These are phyloP conservation scores for Tipula lateralis DNA, from an alignment of 2,888 invertebrate genomes.

Conservation along the genomic window DNA sequence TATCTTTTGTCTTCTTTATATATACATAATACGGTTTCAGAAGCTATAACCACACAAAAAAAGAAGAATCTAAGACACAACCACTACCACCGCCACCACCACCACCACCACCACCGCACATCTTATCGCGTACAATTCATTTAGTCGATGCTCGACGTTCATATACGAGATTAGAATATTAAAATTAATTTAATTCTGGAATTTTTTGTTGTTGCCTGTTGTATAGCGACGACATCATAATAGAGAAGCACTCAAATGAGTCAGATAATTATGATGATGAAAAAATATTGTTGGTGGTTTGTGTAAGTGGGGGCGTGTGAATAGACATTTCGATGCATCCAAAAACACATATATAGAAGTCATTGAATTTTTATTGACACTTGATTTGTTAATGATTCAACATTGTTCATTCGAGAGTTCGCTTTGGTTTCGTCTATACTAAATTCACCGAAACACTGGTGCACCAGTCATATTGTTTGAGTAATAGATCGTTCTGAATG, in stretches of 20 bases:
- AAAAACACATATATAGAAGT: background rate
- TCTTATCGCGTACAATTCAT: background rate
- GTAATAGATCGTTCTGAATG: no score
- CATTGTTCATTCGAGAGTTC: no score
- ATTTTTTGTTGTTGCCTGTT: background rate
- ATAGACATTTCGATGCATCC: background rate
- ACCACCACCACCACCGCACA: background rate
- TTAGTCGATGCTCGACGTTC: background rate
- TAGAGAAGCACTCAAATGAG: background rate
- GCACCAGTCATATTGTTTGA: no score
- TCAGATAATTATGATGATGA: background rate
- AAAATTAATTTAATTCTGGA: background rate
- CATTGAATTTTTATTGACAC: background rate
- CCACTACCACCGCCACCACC: no score
- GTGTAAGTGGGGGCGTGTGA: background rate
- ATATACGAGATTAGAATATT: conserved; percentile 24
- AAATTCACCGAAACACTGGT: no score
- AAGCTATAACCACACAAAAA: background rate
- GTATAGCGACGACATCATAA: background rate
- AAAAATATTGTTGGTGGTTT: background rate
- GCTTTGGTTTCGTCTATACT: no score
- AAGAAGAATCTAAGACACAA: background rate
- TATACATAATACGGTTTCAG: no score
- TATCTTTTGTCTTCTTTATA: background rate
- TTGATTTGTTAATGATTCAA: no score